A percentile compares a stretch with the other conserved stretches of the same genome.
phyloP scores from a whole-genome alignment of 2,113 vertebrate species.

The Psilopogon haemacephalus region DNA sequence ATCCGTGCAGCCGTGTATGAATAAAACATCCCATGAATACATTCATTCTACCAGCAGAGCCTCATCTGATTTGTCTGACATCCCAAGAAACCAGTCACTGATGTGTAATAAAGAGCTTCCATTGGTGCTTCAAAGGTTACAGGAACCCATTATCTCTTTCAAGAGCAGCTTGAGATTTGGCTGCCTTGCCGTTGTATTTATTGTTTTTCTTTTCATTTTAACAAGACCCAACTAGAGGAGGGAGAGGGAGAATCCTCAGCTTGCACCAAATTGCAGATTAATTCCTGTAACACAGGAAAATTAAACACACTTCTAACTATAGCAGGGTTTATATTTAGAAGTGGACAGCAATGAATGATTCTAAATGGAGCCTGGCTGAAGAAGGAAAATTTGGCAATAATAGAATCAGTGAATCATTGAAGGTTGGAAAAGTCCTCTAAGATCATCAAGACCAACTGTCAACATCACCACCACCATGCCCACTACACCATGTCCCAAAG shows the following conservation, averaged over 20 bases:
- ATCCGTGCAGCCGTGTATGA: not conserved
- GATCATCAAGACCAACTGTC: too few relatives aligned
- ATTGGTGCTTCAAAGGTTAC: not conserved
- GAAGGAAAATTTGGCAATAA: not conserved
- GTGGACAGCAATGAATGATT: not conserved
- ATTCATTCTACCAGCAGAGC: conserved; percentile 7
- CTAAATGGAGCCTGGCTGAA: not conserved
- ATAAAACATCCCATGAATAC: conserved; percentile 13
- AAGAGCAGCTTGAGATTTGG: not conserved
- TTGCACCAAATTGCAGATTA: not conserved
- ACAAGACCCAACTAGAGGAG: not conserved
- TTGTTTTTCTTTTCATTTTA: not conserved
- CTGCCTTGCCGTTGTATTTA: not conserved
- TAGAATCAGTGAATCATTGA: too few relatives aligned
- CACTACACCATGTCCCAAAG: too few relatives aligned
- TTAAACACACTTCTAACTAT: not conserved
- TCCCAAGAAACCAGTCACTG: not conserved
- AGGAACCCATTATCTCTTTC: not conserved
- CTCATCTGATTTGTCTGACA: conserved; percentile 10
- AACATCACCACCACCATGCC: too few relatives aligned
- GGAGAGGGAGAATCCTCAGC: not conserved
- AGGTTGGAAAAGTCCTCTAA: too few relatives aligned
- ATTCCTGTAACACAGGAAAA: not conserved
- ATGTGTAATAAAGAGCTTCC: not conserved
- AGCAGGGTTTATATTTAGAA: not conserved